Evolutionary conservation across 2,888 invertebrate genomes (phyloP).

Genomic region (Petrolisthes manimaculis): DNA sequence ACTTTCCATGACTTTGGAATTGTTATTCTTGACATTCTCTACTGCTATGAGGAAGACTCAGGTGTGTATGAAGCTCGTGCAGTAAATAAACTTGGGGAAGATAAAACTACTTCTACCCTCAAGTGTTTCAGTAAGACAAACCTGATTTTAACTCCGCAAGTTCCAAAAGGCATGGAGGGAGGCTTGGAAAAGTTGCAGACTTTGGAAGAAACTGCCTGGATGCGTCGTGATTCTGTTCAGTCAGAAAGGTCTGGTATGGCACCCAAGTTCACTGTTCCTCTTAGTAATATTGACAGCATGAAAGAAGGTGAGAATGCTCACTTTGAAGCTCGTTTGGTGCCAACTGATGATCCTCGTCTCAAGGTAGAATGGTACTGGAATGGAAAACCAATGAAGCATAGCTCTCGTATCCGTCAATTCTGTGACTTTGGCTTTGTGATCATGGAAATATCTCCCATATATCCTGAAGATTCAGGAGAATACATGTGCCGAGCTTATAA

Average conservation of each 20-base stretch:
- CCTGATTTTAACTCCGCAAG: constrained; percentile 90
- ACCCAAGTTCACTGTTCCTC: constrained; percentile 89
- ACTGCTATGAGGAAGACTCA: constrained; percentile 96
- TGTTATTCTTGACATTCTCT: constrained; percentile 93
- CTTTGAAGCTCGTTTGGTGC: constrained; percentile 89
- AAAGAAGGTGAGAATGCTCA: constrained; percentile 93
- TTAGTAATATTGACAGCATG: constrained; percentile 87
- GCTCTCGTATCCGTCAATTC: constrained; percentile 94
- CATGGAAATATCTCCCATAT: constrained; percentile 95
- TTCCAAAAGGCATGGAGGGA: constrained; percentile 94
- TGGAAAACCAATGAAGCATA: constrained; percentile 87
- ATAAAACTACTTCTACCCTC: constrained; percentile 85
- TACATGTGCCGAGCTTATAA: constrained; percentile 83
- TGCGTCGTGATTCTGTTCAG: constrained; percentile 79
- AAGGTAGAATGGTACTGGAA: constrained; percentile 96
- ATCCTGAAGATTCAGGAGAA: constrained; percentile 92
- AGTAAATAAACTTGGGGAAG: constrained; percentile 89
- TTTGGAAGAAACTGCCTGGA: constrained; percentile 89
- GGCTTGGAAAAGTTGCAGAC: constrained; percentile 93
- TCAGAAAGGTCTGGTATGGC: constrained; percentile 86
- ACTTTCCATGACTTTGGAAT: constrained; percentile 98
- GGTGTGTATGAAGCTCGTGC: constrained; percentile 95
- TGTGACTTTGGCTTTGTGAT: constrained; percentile 98
- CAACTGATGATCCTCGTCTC: constrained; percentile 90
- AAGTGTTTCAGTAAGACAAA: constrained; percentile 90